Percentiles rank a stretch among this genome's conserved stretches.
These are phyloP conservation scores for Lepilemur septentrionalis DNA, from an alignment of 2,797 vertebrate genomes.

Conservation along the genomic window DNA sequence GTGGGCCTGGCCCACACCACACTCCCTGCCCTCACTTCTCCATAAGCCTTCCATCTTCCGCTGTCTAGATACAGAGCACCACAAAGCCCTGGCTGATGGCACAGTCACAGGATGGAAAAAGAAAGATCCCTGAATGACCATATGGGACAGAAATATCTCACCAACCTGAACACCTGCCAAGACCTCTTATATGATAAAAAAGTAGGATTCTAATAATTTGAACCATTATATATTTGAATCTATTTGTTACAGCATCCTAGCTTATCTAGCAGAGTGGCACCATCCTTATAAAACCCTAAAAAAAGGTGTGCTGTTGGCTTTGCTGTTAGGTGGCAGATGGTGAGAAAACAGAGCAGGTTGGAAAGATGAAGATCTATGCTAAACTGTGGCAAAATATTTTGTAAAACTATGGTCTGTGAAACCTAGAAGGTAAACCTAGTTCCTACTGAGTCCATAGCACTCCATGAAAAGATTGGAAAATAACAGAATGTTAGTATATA, in stretches of 20 bases:
- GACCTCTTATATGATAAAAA: neutral
- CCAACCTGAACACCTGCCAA: neutral
- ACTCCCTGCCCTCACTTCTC: neutral
- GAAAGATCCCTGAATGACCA: neutral
- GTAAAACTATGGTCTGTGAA: neutral
- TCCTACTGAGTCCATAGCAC: neutral
- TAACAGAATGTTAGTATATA: neutral
- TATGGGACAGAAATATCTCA: neutral
- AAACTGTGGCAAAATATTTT: neutral
- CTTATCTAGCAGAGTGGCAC: neutral
- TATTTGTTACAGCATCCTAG: neutral
- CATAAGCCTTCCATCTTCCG: neutral
- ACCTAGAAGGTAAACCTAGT: neutral
- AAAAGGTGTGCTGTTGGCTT: neutral
- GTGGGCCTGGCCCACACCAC: neutral
- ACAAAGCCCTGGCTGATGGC: neutral
- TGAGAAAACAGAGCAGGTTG: neutral
- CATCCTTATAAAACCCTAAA: neutral
- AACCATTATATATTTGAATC: neutral
- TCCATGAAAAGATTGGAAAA: neutral
- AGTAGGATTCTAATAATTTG: neutral
- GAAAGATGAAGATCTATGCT: neutral
- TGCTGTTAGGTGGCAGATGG: neutral
- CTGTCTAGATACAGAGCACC: neutral
- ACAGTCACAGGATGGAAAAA: neutral